Percentiles rank a stretch among this genome's conserved stretches.
Evolutionary conservation across 2,113 vertebrate species (phyloP).

Genomic region (Epinephelus moara): DNA sequence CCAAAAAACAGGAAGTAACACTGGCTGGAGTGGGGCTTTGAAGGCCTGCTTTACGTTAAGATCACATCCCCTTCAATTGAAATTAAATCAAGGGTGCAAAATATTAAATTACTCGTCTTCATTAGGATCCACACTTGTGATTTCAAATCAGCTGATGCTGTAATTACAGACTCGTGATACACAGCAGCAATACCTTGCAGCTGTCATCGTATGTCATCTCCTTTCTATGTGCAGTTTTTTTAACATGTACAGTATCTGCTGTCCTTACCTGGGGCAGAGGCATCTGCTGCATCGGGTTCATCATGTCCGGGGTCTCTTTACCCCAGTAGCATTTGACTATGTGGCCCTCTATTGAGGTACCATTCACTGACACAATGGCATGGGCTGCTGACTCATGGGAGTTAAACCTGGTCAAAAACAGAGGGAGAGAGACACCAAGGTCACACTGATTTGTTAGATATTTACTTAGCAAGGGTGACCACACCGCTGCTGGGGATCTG

Average conservation of each 20-base stretch:
- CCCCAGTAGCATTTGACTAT: slow-evolving; percentile 99
- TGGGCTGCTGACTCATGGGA: slow-evolving; percentile 97
- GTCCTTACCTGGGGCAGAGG: slow-evolving; percentile 82
- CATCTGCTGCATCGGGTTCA: slow-evolving; percentile 92
- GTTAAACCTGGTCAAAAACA: slow-evolving; percentile 88
- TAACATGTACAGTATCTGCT: neutral
- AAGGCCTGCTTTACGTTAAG: neutral
- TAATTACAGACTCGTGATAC: neutral
- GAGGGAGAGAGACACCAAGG: neutral
- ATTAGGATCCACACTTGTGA: neutral
- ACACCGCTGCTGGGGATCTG: neutral
- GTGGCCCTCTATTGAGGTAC: slow-evolving; percentile 94
- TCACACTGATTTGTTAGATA: slow-evolving; percentile 2
- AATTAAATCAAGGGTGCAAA: neutral
- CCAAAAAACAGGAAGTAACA: too few species aligned
- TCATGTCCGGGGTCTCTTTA: slow-evolving; percentile 96
- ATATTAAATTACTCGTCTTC: neutral
- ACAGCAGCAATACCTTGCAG: neutral
- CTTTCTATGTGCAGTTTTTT: too few species aligned
- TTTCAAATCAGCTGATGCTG: neutral
- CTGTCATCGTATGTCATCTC: neutral
- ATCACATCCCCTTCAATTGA: neutral
- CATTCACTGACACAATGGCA: slow-evolving; percentile 97
- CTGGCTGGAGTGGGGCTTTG: too few species aligned
- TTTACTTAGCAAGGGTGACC: neutral